Evolutionary conservation across 2,797 vertebrate genomes (phyloP).

Genomic region (Enteromius paludinosus): DNA sequence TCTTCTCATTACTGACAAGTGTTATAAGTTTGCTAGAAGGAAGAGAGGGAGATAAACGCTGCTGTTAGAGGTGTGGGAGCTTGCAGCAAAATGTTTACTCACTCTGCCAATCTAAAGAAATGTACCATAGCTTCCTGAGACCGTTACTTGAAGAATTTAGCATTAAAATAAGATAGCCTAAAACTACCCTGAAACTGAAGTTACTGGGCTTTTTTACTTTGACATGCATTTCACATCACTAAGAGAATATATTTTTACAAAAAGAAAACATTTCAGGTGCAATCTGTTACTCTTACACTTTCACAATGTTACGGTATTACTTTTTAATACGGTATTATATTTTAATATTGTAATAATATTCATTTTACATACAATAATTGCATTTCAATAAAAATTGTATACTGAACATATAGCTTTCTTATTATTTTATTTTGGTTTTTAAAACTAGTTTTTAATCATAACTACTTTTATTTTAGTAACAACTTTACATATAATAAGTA

Average conservation of each 20-base stretch:
- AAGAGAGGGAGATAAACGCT: background rate
- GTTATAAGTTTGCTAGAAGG: background rate
- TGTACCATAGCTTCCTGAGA: slow-evolving; percentile 3
- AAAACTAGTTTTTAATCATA: no score
- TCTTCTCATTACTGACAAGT: slow-evolving; percentile 11
- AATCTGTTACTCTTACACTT: no score
- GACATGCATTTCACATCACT: background rate
- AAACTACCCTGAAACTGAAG: background rate
- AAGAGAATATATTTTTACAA: background rate
- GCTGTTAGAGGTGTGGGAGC: slow-evolving; percentile 18
- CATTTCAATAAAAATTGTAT: no score
- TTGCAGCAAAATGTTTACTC: background rate
- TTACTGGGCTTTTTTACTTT: slow-evolving; percentile 11
- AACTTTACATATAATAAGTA: no score
- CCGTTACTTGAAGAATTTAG: slow-evolving; percentile 11
- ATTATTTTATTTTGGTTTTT: no score
- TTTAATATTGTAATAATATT: no score
- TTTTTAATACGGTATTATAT: no score
- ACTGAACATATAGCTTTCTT: no score
- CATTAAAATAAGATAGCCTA: background rate
- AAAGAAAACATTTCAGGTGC: background rate
- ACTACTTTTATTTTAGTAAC: no score
- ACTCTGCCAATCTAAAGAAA: slow-evolving; percentile 16
- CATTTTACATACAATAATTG: no score
- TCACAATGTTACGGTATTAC: no score